Base-by-base conservation (phyloP, 2,888 invertebrate genomes). In the Luperina nickerlii region DNA sequence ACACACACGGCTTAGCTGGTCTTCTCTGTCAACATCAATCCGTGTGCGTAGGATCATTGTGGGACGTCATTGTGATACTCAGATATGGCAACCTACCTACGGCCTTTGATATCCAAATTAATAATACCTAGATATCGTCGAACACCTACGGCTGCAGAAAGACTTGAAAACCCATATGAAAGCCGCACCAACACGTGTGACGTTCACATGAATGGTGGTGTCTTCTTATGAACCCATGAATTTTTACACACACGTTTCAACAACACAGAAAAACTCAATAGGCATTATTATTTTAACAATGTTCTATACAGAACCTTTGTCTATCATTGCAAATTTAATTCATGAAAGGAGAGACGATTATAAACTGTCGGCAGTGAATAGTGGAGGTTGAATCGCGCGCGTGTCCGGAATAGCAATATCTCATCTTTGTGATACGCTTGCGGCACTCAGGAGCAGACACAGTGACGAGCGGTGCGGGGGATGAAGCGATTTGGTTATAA, bases 321-420 rank as follows among this genome's bases (percentile, higher is more conserved):
- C 73, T 74, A 74, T 38, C 42, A 75, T 82, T 79, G 78, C 78
- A 82, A 81, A 87, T 87, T 85, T 78, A 78, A 85, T 81, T 76
- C 77, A 81, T 74, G 84, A 88, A 81, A 80, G 81, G 79, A 78
- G 69, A 68, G 70, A 60, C 83, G 85, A 89, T 88, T 90, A 84
- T 85, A 88, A 82, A 86, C 79, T 81, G 83, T 84, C 87, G 83
- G 83, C 87, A 73, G 79, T 88, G 91, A 90, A 91, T 90, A 89
- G 81, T 76, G 72, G 75, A 81, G 87, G 88, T 90, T 91, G 91
- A 91, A 91, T 90, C 89, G 92, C 87, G 85, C 92, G 93, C 95
- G 94, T 95, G 95, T 90, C 87, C 81, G 42, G 95, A 92, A 94
- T 95, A 84, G 91, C 91, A 93, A 95, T 95, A 92, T 90, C 91